Percentiles rank a stretch among this genome's conserved stretches.
phyloP scores from a whole-genome alignment of 2,888 invertebrate species.

The Uropetala carovei region DNA sequence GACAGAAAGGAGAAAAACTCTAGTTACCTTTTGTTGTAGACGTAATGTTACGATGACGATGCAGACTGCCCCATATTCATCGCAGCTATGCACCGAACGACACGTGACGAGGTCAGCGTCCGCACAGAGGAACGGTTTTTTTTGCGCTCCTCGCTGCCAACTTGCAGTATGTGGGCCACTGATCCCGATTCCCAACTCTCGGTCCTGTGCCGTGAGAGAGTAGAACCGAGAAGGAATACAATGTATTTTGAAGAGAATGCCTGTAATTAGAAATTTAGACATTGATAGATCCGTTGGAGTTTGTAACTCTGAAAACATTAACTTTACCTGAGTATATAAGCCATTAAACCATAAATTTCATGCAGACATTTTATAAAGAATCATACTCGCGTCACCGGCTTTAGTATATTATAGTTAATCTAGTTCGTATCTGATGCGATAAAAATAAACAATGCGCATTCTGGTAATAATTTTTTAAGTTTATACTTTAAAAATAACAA shows the following conservation, averaged over 20 bases:
- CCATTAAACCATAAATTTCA: no score
- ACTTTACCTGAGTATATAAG: no score
- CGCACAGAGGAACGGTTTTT: background rate
- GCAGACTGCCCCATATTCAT: background rate
- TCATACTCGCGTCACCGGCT: no score
- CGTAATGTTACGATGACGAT: background rate
- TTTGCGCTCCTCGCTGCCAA: background rate
- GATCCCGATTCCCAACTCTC: background rate
- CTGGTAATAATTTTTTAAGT: no score
- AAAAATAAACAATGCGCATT: no score
- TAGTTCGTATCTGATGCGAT: no score
- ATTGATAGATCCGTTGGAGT: no score
- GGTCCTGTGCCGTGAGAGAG: background rate
- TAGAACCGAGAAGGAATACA: background rate
- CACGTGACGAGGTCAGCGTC: background rate
- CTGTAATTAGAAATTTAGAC: background rate
- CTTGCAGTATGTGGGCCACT: background rate
- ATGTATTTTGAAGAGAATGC: background rate
- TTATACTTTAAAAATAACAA: no score
- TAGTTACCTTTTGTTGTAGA: background rate
- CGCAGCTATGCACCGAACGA: background rate
- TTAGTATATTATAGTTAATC: no score
- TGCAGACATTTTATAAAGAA: no score
- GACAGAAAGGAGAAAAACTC: background rate
- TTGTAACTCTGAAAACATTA: no score